Conservation (phyloP, 1,140 invertebrate genomes). For the Drosophila micromelanica region DNA sequence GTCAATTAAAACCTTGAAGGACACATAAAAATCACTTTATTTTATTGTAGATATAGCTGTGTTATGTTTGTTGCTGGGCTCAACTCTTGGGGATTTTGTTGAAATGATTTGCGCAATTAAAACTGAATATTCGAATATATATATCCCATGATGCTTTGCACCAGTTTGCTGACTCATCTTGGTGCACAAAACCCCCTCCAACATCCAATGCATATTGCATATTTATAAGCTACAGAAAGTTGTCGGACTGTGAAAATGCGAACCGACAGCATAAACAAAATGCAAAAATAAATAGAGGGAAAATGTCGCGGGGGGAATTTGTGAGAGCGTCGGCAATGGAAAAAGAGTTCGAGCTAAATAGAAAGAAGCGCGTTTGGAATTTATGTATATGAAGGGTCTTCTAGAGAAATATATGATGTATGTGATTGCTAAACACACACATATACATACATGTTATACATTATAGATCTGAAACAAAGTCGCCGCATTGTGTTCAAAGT, state of each 20-base stretch:
- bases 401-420: neutral
- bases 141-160: no score
- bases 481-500: conserved; percentile 16
- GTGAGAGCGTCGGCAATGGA: neutral
- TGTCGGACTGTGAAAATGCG: conserved; percentile 55
- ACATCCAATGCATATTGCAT: conserved; percentile 33
- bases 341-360: neutral
- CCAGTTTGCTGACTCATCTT: conserved; percentile 42
- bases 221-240: conserved; percentile 62
- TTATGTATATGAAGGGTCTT: conserved; percentile 21
- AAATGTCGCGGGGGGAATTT: neutral
- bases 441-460: conserved; percentile 2
- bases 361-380: conserved; percentile 13
- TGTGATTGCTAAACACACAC: neutral
- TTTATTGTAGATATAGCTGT: no score
- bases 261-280: conserved; percentile 34
- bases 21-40: no score
- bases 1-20: no score
- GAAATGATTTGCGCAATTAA: conserved; percentile 39
- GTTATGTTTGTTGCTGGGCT: no score
- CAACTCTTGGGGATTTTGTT: neutral
- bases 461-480: conserved; percentile 49
- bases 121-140: conserved; percentile 2
- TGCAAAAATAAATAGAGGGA: conserved; percentile 15
- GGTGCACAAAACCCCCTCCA: conserved; percentile 8